These are phyloP conservation scores for Ariolimax columbianus DNA, from an alignment of 2,888 invertebrate genomes.

Conservation along the genomic window DNA sequence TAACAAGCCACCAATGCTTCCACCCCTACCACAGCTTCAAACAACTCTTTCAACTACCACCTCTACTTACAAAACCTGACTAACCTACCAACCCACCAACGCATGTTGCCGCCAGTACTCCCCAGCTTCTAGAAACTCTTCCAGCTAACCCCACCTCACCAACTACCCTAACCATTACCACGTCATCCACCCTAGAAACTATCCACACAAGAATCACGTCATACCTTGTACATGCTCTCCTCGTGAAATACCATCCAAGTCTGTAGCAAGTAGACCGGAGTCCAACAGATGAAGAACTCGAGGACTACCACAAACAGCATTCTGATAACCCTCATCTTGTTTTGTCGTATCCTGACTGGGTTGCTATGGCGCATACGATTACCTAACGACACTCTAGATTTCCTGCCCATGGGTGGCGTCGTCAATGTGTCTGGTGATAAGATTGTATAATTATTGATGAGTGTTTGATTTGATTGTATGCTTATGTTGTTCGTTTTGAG, in stretches of 20 bases:
- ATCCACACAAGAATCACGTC: neutral
- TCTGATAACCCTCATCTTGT: conserved; percentile 78
- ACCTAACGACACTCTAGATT: conserved; percentile 17
- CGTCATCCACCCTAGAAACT: no score
- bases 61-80: no score
- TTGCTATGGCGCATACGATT: conserved; percentile 82
- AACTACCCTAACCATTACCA: no score
- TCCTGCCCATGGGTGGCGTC: conserved; percentile 26
- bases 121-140: no score
- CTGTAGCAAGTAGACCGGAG: conserved; percentile 89
- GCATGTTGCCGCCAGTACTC: no score
- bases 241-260: conserved; percentile 87
- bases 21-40: no score
- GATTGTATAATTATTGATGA: neutral
- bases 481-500: no score
- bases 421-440: conserved; percentile 15
- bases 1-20: no score
- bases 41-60: no score
- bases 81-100: no score
- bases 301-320: conserved; percentile 93
- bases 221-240: conserved; percentile 80
- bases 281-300: conserved; percentile 94
- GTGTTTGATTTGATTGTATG: no score
- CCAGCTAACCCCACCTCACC: no score
- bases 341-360: conserved; percentile 87